Evolutionary conservation across 2,888 invertebrate species (phyloP).

Genomic region (Trachelus stipa): DNA sequence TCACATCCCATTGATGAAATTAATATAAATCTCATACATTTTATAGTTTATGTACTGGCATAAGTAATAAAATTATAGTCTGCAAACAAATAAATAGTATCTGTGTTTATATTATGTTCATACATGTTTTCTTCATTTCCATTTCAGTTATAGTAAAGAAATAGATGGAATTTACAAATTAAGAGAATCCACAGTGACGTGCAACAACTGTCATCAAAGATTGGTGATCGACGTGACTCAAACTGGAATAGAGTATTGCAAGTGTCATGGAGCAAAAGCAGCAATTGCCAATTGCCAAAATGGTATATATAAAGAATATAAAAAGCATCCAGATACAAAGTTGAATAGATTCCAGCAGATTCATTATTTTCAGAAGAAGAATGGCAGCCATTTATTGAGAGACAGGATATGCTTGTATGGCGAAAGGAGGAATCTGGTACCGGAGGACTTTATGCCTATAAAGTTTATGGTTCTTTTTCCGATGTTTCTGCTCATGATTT

Average conservation of each 20-base stretch:
- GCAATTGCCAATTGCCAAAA: constrained; percentile 19
- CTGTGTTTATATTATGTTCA: constrained; percentile 6
- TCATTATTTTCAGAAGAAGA: constrained; percentile 63
- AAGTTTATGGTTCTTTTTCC: constrained; percentile 86
- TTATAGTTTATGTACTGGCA: background rate
- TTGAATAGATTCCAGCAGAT: background rate
- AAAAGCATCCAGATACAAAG: background rate
- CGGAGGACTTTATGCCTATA: constrained; percentile 82
- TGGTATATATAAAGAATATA: constrained; percentile 27
- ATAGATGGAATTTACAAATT: constrained; percentile 71
- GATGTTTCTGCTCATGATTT: constrained; percentile 85
- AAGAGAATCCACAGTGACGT: constrained; percentile 69
- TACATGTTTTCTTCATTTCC: constrained; percentile 6
- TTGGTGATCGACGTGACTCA: constrained; percentile 63
- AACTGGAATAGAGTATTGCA: constrained; percentile 68
- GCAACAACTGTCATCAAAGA: constrained; percentile 67
- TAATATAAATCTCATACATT: background rate
- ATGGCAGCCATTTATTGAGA: constrained; percentile 85
- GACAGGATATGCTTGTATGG: constrained; percentile 86
- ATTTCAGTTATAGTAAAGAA: constrained; percentile 68
- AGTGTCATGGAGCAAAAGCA: constrained; percentile 54
- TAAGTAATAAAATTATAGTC: background rate
- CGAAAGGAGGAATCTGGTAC: constrained; percentile 75
- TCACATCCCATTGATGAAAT: background rate
- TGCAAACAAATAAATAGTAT: constrained; percentile 3